Evolutionary conservation across 2,797 vertebrate species (phyloP).

Genomic region (Hipposideros larvatus): DNA sequence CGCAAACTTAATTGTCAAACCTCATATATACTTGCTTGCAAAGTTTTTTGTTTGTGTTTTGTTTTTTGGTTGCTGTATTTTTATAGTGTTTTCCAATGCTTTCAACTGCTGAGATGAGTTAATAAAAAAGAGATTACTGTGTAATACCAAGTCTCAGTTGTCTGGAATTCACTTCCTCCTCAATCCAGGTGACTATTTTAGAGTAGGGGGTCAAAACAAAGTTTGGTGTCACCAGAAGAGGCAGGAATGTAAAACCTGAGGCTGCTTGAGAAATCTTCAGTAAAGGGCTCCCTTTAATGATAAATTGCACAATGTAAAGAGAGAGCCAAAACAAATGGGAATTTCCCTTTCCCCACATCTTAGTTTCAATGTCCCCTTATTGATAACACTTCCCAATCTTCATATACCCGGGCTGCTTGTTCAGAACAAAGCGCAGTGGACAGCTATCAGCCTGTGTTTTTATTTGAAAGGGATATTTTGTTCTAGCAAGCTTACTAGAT

Average conservation of each 20-base stretch:
- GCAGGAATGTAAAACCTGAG: background rate
- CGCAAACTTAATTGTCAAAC: too few relatives aligned
- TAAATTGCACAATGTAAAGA: background rate
- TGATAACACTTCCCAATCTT: background rate
- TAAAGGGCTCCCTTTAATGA: background rate
- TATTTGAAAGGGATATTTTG: background rate
- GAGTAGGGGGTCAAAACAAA: background rate
- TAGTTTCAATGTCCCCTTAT: background rate
- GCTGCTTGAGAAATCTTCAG: background rate
- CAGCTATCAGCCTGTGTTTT: background rate
- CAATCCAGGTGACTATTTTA: background rate
- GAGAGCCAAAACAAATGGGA: background rate
- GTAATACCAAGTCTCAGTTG: background rate
- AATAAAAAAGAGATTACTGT: conserved; percentile 37
- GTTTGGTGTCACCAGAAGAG: background rate
- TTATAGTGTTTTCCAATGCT: background rate
- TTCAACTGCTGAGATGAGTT: conserved; percentile 24
- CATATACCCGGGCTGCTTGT: background rate
- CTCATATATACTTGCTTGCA: background rate
- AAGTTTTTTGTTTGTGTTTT: background rate
- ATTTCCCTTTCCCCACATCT: too few relatives aligned
- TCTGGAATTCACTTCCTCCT: background rate
- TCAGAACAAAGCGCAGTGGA: background rate
- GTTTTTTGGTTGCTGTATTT: conserved; percentile 21
- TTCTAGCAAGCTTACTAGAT: background rate